Evolutionary conservation across 2,113 vertebrate genomes (phyloP), one percentile per base, ranked within the genome.

Genomic region (Lophotis ruficrista): DNA sequence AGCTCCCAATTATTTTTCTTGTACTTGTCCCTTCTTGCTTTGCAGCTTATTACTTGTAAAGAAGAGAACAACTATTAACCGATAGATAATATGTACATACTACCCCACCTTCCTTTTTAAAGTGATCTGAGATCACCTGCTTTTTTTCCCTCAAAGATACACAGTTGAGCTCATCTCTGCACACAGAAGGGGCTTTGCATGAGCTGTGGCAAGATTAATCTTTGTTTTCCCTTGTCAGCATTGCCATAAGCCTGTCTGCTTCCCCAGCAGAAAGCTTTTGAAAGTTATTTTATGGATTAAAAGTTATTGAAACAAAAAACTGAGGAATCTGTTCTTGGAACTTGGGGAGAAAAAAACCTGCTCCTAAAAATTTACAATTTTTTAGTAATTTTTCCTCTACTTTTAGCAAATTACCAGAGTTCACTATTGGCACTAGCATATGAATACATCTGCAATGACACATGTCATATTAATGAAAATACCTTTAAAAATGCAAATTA

Each of bases 11-110:
- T 57, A 58, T 35, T 60, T 90, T 75, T 27, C n/a, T 65, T 24
- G 3, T 94, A 95, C 96, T 94, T 97, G 97, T 71, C 91, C 37
- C 12, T 83, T 96, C 97, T 97, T 94, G 97, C 86, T 96, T 92
- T 83, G 60, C 45, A 92, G 68, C 31, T 57, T 56, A 66, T 33
- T 85, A 87, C 80, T 92, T 86, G 76, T 78, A 76, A 84, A 62
- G 35, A 87, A 83, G 58, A 66, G 48, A 87, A 68, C 35, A 21
- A 12, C 77, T 87, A 24, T 75, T 64, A 69, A 61, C 79, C 68
- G 92, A 86, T 9, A 53, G 38, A 38, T 56, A 87, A 27, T 15
- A 6, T 47, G 22, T 51, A 23, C 18, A 13, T 25, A 54, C 27
- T 14, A 41, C 70, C 6, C 60, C 53, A 90, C 77, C 69, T 87